Evolutionary conservation across 2,113 vertebrate genomes (phyloP).

Genomic region (Austrofundulus limnaeus): DNA sequence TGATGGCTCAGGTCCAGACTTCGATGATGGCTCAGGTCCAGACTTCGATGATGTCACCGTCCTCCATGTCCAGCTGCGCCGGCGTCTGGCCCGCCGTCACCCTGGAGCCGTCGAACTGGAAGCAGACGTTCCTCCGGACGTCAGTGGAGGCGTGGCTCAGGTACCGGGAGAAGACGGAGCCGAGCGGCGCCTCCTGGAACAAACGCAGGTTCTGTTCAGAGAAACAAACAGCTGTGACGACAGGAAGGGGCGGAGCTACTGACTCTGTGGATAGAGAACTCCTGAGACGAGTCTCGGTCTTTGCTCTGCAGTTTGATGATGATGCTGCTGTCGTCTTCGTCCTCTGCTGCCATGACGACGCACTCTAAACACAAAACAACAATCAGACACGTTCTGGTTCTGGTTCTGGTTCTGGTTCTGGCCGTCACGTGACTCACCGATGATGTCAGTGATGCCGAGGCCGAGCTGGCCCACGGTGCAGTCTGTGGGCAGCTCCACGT

Average conservation of each 20-base stretch:
- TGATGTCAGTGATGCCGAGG: conserved; percentile 80
- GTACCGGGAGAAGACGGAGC: conserved; percentile 73
- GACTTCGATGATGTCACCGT: conserved; percentile 81
- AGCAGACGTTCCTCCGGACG: conserved; percentile 36
- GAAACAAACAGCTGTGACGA: fast-evolving
- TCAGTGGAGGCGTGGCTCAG: conserved; percentile 22
- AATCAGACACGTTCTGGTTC: neutral
- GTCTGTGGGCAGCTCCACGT: conserved; percentile 63
- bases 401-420: neutral
- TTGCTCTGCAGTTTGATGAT: conserved; percentile 76
- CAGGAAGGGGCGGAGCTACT: conserved; percentile 8
- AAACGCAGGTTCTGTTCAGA: neutral
- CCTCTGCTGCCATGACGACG: conserved; percentile 65
- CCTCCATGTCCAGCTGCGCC: conserved; percentile 80
- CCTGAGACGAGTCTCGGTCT: conserved; percentile 65
- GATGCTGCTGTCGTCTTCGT: conserved; percentile 40
- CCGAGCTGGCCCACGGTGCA: conserved; percentile 65
- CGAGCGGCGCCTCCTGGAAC: conserved; percentile 69
- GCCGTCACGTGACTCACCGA: conserved; percentile 65
- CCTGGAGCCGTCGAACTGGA: conserved; percentile 77
- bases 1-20: too few species aligned
- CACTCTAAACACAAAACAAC: conserved; percentile 64
- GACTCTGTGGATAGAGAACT: conserved; percentile 73
- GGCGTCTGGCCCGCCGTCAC: conserved; percentile 68
- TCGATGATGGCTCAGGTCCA: conserved; percentile 69